phyloP scores from a whole-genome alignment of 2,888 invertebrate species.

The Meghimatium bilineatum region DNA sequence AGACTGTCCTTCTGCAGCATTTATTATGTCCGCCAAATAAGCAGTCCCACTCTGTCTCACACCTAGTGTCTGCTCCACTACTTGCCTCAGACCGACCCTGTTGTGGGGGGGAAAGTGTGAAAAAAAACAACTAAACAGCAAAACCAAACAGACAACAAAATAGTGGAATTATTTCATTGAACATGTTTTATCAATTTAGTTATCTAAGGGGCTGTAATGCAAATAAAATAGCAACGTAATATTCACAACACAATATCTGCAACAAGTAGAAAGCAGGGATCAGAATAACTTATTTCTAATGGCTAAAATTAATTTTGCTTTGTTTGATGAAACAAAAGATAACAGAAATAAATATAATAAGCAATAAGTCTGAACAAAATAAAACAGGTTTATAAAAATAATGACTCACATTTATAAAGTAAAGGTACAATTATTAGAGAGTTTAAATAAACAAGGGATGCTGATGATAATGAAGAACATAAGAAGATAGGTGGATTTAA shows the following conservation, averaged over 20 bases:
- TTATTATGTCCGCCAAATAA: constrained; percentile 67
- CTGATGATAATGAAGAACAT: not conserved
- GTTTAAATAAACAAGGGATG: not conserved
- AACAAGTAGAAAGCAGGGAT: not conserved
- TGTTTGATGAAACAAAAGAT: not conserved
- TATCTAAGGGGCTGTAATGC: not conserved
- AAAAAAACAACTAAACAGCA: constrained; percentile 31
- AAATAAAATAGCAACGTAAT: not conserved
- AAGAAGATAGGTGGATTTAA: not conserved
- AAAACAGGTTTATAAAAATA: no score
- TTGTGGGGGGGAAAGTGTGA: constrained; percentile 32
- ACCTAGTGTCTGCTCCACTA: constrained; percentile 68
- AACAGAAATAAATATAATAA: not conserved
- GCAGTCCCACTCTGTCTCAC: constrained; percentile 66
- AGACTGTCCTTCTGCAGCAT: constrained; percentile 52
- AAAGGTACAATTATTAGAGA: not conserved
- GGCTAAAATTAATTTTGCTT: not conserved
- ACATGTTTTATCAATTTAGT: not conserved
- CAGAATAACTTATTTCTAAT: not conserved
- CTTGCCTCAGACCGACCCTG: constrained; percentile 62
- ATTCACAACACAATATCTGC: not conserved
- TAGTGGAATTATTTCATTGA: constrained; percentile 7
- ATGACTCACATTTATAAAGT: no score
- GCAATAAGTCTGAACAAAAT: not conserved
- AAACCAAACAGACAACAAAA: constrained; percentile 29